Evolutionary conservation across 2,797 vertebrate species (phyloP).

Genomic region (Alectoris magna): DNA sequence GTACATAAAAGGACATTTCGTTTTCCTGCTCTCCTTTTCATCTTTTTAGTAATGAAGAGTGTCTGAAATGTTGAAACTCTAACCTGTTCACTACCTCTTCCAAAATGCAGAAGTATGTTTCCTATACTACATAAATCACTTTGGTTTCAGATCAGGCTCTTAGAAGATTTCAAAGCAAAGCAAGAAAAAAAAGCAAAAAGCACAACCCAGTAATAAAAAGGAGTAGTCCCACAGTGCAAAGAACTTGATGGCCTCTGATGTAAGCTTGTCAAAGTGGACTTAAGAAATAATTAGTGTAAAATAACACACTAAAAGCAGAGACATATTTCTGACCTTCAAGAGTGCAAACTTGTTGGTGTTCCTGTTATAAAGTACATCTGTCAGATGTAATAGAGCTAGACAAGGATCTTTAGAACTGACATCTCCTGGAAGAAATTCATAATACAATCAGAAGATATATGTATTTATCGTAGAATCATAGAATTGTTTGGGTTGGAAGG

Average conservation of each 20-base stretch:
- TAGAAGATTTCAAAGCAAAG: not conserved
- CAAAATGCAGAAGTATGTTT: constrained; percentile 38
- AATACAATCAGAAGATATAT: not conserved
- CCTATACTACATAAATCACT: constrained; percentile 22
- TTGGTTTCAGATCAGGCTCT: not conserved
- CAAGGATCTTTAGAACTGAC: not conserved
- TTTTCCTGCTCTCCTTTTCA: not conserved
- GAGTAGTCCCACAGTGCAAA: not conserved
- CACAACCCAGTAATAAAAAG: too few species aligned
- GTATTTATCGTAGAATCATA: not conserved
- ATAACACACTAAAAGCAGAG: not conserved
- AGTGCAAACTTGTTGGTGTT: not conserved
- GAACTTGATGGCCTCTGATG: not conserved
- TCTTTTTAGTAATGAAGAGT: not conserved
- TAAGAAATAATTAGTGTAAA: not conserved
- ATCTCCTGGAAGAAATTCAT: not conserved
- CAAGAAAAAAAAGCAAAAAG: not conserved
- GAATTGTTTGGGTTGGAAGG: too few species aligned
- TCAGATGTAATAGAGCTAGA: not conserved
- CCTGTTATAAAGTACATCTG: not conserved
- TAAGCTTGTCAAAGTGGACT: not conserved
- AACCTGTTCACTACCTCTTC: constrained; percentile 10
- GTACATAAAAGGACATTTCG: not conserved
- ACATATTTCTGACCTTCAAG: not conserved
- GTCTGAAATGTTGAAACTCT: not conserved